Evolutionary conservation across 2,797 vertebrate genomes (phyloP).

Genomic region (Sebastes wilsoni): DNA sequence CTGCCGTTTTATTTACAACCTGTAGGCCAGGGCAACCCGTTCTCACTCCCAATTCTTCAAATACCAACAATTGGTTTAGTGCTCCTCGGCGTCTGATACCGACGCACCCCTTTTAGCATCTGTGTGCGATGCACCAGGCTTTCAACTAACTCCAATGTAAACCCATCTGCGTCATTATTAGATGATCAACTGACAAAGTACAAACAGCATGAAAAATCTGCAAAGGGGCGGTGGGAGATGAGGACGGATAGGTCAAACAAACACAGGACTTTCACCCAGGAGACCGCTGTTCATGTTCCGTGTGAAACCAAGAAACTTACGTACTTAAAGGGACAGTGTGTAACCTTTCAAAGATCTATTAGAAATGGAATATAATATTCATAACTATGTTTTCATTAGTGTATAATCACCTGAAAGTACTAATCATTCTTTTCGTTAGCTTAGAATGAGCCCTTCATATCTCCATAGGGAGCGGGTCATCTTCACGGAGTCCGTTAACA

Average conservation of each 20-base stretch:
- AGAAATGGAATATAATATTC: too few species aligned
- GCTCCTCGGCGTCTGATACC: not conserved
- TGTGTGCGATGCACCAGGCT: not conserved
- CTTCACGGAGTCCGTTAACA: too few species aligned
- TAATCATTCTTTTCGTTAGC: fast-evolving
- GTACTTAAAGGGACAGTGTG: too few species aligned
- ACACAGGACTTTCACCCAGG: not conserved
- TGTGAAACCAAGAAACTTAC: not conserved
- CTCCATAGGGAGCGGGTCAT: fast-evolving
- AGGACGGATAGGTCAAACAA: not conserved
- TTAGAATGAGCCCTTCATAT: too few species aligned
- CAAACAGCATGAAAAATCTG: not conserved
- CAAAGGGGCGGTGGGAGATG: not conserved
- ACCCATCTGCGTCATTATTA: not conserved
- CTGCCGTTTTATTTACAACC: constrained; percentile 1
- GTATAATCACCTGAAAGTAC: too few species aligned
- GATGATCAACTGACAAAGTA: not conserved
- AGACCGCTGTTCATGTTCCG: not conserved
- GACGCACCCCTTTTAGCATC: not conserved
- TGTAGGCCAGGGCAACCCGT: not conserved
- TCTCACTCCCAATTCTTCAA: not conserved
- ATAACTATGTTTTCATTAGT: too few species aligned
- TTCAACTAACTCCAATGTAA: not conserved
- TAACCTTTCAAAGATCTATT: too few species aligned
- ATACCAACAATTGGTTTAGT: not conserved